These are phyloP conservation scores for Pterois miles DNA, from an alignment of 2,797 vertebrate genomes.

Conservation along the genomic window DNA sequence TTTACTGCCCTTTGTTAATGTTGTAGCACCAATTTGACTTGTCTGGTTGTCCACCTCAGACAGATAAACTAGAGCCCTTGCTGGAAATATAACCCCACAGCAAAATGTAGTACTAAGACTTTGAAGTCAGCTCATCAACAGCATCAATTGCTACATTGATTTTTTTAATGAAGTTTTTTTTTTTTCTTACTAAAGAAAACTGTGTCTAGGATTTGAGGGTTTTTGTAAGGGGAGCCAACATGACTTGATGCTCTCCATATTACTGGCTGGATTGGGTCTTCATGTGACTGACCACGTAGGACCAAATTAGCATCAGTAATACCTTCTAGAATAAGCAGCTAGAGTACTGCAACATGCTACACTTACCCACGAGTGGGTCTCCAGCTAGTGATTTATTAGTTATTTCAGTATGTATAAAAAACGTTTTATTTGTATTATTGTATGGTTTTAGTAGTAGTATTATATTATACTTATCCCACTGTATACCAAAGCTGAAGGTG, in stretches of 20 bases:
- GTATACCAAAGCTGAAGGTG: background rate
- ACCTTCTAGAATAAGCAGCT: slow-evolving; percentile 23
- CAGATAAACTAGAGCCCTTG: background rate
- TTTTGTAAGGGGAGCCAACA: background rate
- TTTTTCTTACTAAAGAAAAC: background rate
- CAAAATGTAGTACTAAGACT: background rate
- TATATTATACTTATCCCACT: background rate
- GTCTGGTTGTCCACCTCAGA: background rate
- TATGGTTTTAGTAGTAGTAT: no score
- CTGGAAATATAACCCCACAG: background rate
- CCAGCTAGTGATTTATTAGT: background rate
- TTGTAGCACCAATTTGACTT: background rate
- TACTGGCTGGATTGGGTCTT: background rate
- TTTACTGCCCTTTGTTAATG: background rate
- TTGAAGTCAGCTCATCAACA: no score
- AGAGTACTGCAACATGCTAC: background rate
- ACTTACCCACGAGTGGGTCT: background rate
- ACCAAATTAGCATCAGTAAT: slow-evolving; percentile 37
- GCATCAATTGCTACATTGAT: no score
- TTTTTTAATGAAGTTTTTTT: rapidly evolving
- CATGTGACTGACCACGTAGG: slow-evolving; percentile 23
- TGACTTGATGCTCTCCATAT: background rate
- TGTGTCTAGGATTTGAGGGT: background rate
- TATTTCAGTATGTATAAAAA: background rate
- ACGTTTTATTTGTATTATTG: no score